These are phyloP conservation scores for Cydia fagiglandana DNA, from an alignment of 1,140 invertebrate species.

Conservation along the genomic window DNA sequence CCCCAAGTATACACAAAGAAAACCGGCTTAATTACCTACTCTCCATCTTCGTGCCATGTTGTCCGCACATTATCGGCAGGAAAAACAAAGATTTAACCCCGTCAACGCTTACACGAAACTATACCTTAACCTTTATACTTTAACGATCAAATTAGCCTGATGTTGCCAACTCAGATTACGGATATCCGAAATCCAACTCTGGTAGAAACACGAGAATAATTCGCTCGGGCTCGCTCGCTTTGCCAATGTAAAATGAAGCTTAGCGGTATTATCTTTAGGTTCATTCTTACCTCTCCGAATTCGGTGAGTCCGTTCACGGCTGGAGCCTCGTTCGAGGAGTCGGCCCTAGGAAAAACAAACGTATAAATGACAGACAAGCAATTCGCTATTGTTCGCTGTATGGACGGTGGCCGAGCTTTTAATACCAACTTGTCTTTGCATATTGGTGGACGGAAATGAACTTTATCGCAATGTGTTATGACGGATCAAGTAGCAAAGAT, in stretches of 20 bases:
- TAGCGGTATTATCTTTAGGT: constrained; percentile 22
- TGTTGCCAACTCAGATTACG: background rate
- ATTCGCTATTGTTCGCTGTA: constrained; percentile 20
- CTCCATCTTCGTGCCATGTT: background rate
- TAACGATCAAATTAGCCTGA: background rate
- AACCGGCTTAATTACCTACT: constrained; percentile 7
- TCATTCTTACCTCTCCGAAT: constrained; percentile 85
- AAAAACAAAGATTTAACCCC: constrained; percentile 2
- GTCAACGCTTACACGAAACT: background rate
- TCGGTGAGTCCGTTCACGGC: constrained; percentile 85
- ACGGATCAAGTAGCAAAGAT: background rate
- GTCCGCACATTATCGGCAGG: constrained; percentile 9
- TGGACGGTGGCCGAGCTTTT: constrained; percentile 1
- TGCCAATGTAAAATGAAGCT: constrained; percentile 12
- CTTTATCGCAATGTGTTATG: background rate
- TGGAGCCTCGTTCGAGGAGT: constrained; percentile 86
- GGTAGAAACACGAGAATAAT: background rate
- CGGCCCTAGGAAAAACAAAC: constrained; percentile 81
- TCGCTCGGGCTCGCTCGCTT: constrained; percentile 10
- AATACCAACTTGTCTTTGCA: background rate
- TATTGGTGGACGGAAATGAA: background rate
- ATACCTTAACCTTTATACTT: background rate
- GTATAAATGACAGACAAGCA: constrained; percentile 54
- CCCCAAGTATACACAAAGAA: constrained; percentile 11
- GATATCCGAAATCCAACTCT: constrained; percentile 7